Evolutionary conservation across 35 echinoderm and acorn worm species (phyloP), one percentile per base, ranked within the genome.

Genomic region (Chiridota heheva): DNA sequence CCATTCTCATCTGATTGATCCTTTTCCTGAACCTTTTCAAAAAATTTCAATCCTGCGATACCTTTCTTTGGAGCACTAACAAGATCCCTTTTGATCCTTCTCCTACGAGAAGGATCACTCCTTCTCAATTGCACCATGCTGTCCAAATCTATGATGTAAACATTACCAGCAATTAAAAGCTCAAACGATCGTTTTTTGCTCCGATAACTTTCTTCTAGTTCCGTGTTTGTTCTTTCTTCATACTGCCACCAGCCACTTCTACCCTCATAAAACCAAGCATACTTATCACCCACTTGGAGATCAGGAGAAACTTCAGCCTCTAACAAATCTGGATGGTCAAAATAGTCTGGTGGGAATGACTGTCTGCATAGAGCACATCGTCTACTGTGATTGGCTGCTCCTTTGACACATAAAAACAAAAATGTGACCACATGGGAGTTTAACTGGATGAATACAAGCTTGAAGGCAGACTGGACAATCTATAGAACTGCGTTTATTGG

Each of bases 211-310:
- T 87, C 89, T 51, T 97, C 93, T 7, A 97, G 74, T 67, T 97
- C 93, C 30, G 48, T 69, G 34, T 88, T 91, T 20, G 93, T 97
- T n/a, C 93, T 78, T 63, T 91, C 88, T 67, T 97, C 93, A 60
- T 97, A 97, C 85, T 97, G 83, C 93, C 93, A 97, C 93, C 93
- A 97, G 26, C 93, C 93, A 59, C 91, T 97, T 33, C 93, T 73
- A 6, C 93, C 93, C 69, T 97, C 93, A 58, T 97, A 97, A 83
- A 88, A 97, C 93, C 93, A 97, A 6, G 88, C 45, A 42, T 97
- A 97, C 36, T 69, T 48, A 36, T 97, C 88, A 3, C 58, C 44
- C 22, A 49, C 32, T 28, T 47, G 5, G 32, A n/a, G 27, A 7
- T 47, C 10, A 18, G 62, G 47, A 3, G 10, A 28, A 2, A 63